phyloP scores from a whole-genome alignment of 1,140 invertebrate genomes.

The Trichomalopsis sarcophagae region DNA sequence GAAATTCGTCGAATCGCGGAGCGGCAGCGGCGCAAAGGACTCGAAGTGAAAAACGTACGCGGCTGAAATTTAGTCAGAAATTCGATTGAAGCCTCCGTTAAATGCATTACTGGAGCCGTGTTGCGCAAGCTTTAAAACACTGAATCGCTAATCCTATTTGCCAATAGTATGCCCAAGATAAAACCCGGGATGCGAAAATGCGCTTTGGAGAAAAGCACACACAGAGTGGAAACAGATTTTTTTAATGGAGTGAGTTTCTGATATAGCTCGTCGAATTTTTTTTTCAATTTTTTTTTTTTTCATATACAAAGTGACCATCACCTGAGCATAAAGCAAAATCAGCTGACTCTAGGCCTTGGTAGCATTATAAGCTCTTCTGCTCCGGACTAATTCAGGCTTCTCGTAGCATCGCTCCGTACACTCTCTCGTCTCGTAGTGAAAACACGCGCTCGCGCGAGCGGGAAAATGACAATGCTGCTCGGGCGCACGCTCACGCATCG shows the following conservation, averaged over 20 bases:
- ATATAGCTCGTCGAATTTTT: no score
- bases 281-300: no score
- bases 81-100: conserved; percentile 15
- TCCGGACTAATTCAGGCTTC: not conserved
- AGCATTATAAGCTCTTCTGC: not conserved
- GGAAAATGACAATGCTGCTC: conserved; percentile 18
- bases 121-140: conserved; percentile 4
- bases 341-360: no score
- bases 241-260: not conserved
- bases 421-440: not conserved
- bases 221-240: not conserved
- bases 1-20: not conserved
- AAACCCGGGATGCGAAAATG: not conserved
- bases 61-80: not conserved
- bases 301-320: no score
- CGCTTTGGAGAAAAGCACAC: not conserved
- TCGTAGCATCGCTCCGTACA: not conserved
- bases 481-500: not conserved
- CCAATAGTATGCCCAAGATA: not conserved
- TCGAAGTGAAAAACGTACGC: not conserved
- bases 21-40: not conserved
- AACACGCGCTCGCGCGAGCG: not conserved
- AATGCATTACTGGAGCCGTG: not conserved
- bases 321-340: no score
- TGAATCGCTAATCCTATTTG: conserved; percentile 16